Percentiles rank a stretch among this genome's conserved stretches.
These are phyloP conservation scores for Podiceps cristatus DNA, from an alignment of 2,113 vertebrate genomes.

Conservation along the genomic window DNA sequence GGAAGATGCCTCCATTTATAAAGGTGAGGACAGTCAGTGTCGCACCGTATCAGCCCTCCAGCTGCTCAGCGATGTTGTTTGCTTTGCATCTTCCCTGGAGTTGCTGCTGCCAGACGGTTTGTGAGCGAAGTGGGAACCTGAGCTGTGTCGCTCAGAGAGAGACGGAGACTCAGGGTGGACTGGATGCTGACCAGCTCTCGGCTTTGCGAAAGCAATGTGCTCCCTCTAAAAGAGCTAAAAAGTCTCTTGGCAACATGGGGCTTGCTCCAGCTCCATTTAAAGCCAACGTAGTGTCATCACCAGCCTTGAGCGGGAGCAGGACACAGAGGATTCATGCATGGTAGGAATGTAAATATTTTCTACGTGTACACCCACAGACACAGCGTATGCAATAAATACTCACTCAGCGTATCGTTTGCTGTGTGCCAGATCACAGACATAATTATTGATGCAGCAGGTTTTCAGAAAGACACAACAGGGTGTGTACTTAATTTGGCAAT, in stretches of 20 bases:
- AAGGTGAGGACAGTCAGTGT: background rate
- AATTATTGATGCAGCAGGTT: slow-evolving; percentile 56
- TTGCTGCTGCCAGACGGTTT: background rate
- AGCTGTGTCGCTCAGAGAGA: background rate
- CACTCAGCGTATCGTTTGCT: background rate
- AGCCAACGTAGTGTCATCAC: background rate
- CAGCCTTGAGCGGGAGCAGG: background rate
- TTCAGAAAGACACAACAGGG: slow-evolving; percentile 57
- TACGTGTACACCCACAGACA: background rate
- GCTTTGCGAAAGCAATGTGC: background rate
- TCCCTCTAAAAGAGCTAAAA: background rate
- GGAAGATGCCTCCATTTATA: background rate
- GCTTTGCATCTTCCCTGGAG: background rate
- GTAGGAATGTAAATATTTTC: slow-evolving; percentile 26
- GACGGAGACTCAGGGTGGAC: background rate
- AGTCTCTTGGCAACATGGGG: background rate
- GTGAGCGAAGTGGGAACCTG: background rate
- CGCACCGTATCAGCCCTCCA: background rate
- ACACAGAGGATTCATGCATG: background rate
- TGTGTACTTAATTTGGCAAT: slow-evolving; percentile 46
- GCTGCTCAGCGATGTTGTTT: background rate
- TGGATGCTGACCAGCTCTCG: background rate
- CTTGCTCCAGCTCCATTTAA: background rate
- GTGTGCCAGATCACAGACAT: slow-evolving; percentile 8
- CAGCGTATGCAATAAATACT: background rate